Evolutionary conservation across 2,888 invertebrate genomes (phyloP), one percentile per base, ranked within the genome.

Genomic region (Phyto melanocephala): DNA sequence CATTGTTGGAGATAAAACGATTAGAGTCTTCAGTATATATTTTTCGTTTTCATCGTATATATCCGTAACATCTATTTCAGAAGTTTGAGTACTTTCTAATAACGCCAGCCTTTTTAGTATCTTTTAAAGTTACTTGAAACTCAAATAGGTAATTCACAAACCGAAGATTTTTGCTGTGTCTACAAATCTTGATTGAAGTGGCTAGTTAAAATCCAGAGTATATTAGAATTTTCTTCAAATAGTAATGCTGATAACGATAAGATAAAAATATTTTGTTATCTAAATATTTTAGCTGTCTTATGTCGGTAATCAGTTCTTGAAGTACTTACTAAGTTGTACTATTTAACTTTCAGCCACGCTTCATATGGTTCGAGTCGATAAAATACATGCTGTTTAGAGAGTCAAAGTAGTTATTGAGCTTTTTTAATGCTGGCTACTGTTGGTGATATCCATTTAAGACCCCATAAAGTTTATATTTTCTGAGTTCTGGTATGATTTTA

Each of bases 181-280:
- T n/a, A n/a, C n/a, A n/a, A n/a, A n/a, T n/a, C n/a, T n/a, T 78
- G 71, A 33, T 72, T 74, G 45, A 79, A 72, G 13, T 56, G 72
- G 37, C 72, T 58, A 15, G 79, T 79, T 56, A 79, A 56, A 42
- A 79, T 40, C 15, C 54, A 58, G 4, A 62, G 7, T 15, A 47
- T 15, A 42, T 75, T 42, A 11, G 37, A 11, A 20, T 76, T 67
- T 58, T 67, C 42, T 20, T 37, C 11, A 24, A 65, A 65, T 20
- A 63, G 4, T 45, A 35, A 40, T n/a, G 20, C 15, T 10, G 45
- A 45, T 42, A 62, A 62, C 17, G 62, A 62, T 24, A 58, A 56
- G n/a, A 75, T 67, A 17, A n/a, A n/a, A n/a, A n/a, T n/a, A n/a
- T n/a, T n/a, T n/a, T n/a, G n/a, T n/a, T n/a, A n/a, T n/a, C n/a